Evolutionary conservation across 2,797 vertebrate species (phyloP).

Genomic region (Denticeps clupeoides): DNA sequence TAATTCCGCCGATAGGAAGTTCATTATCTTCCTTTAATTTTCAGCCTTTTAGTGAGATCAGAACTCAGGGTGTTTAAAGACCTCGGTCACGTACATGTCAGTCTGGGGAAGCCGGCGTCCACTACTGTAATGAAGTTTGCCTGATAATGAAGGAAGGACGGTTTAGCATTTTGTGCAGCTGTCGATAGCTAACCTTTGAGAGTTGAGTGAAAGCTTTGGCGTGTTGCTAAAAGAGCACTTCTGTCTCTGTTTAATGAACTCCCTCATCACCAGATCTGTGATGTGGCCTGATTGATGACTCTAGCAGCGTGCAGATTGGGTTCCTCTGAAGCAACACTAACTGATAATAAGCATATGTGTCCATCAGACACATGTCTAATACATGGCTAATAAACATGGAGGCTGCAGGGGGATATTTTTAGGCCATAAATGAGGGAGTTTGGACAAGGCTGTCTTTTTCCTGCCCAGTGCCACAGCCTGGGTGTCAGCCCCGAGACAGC

Average conservation of each 20-base stretch:
- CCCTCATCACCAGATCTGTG: slow-evolving; percentile 1
- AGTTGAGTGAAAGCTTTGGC: neutral
- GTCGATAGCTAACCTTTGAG: slow-evolving; percentile 1
- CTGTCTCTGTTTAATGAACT: neutral
- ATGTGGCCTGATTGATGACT: slow-evolving; percentile 44
- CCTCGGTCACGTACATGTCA: too few species aligned
- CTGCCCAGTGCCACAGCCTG: slow-evolving; percentile 63
- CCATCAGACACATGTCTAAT: slow-evolving; percentile 53
- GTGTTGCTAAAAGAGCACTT: neutral
- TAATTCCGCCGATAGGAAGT: too few species aligned
- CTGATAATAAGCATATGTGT: slow-evolving; percentile 61
- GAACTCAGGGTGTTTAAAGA: too few species aligned
- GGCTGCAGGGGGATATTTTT: slow-evolving; percentile 46
- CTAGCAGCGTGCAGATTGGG: slow-evolving; percentile 46
- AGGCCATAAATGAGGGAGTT: slow-evolving; percentile 45
- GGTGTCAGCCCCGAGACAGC: slow-evolving; percentile 71
- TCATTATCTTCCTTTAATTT: too few species aligned
- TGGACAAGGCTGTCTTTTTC: slow-evolving; percentile 52
- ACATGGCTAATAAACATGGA: slow-evolving; percentile 64
- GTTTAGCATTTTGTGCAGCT: slow-evolving; percentile 2
- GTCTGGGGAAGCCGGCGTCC: too few species aligned
- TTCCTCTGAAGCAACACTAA: slow-evolving; percentile 64
- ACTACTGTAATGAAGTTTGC: too few species aligned
- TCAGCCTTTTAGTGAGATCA: too few species aligned
- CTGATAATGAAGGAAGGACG: too few species aligned